These are phyloP conservation scores for Drosophila virilis DNA, from an alignment of 1,140 invertebrate genomes.

Conservation along the genomic window DNA sequence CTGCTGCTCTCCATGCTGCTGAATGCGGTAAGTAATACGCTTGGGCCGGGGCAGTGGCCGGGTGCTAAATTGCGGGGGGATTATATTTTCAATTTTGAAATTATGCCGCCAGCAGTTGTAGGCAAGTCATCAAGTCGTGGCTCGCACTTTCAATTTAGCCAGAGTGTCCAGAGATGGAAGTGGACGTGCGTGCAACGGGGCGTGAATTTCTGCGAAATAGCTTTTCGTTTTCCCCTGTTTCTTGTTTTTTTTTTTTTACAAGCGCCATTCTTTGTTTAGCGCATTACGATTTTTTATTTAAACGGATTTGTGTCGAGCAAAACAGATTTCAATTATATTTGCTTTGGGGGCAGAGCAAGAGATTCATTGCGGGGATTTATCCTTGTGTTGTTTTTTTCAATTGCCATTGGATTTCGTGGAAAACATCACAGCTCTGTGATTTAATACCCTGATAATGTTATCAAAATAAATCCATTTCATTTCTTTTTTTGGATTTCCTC, in stretches of 20 bases:
- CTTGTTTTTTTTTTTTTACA: conserved; percentile 1
- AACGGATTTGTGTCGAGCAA: conserved; percentile 42
- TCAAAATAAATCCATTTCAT: not conserved
- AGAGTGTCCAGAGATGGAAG: conserved; percentile 1
- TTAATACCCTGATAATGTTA: not conserved
- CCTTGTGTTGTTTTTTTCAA: not conserved
- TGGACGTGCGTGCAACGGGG: conserved; percentile 48
- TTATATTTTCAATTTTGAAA: conserved; percentile 71
- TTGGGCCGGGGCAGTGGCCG: no score
- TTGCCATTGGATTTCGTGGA: not conserved
- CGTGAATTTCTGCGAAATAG: conserved; percentile 54
- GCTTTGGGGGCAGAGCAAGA: conserved; percentile 7
- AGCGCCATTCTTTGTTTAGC: conserved; percentile 4
- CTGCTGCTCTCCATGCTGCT: conserved; percentile 71
- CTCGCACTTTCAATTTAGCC: conserved; percentile 40
- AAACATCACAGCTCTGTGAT: not conserved
- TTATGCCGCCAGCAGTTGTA: conserved; percentile 28
- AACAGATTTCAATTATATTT: conserved; percentile 40
- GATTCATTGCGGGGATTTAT: not conserved
- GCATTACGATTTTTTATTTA: conserved; percentile 32
- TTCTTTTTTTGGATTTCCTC: not conserved
- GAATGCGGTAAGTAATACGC: conserved; percentile 66
- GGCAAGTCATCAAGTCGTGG: conserved; percentile 25
- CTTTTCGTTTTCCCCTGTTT: conserved; percentile 2
- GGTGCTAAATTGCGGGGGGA: conserved; percentile 26